Base-by-base conservation (phyloP, 2,113 vertebrate species). In the Daphoenositta chrysoptera region DNA sequence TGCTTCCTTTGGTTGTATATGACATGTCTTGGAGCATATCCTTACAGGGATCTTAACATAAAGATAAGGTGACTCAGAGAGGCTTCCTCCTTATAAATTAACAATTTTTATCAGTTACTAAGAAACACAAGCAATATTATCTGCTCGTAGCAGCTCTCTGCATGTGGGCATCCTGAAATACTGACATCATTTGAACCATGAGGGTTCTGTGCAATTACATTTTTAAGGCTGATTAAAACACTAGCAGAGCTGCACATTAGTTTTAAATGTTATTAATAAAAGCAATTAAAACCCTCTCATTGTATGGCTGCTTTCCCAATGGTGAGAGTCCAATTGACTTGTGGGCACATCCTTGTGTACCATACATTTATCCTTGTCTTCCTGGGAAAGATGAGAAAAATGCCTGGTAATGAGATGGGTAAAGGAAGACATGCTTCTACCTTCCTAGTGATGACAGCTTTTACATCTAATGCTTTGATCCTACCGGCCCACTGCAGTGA, bases 91-190 rank as follows among this genome's bases (percentile, higher is more conserved):
- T 77, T 90, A 37, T 56, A 87, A 79, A 80, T 83, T 42, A 88
- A 60, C 42, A 64, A 19, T 80, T 75, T 86, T 83, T 90, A 70
- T 87, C 93, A 85, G 87, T 93, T 95, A 94, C 85, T 93, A 93
- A 95, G 92, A 92, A 93, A 93, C 85, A 86, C 24, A 65, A 54
- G 35, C 70, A 81, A 14, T 66, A 40, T 73, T 91, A 86, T 96
- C 87, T 88, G 22, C 51, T 69, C 21, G 28, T 90, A 86, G 27
- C 78, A 93, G 58, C 51, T 77, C n/a, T 60, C 71, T 86, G 50
- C 44, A 35, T 72, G 42, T 65, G 50, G 24, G 54, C 75, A 88
- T 83, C 66, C 68, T 86, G 79, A 92, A 89, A 70, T 83, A 50
- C 26, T 83, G 50, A 60, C 18, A 50, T 88, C 21, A 44, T 63